A percentile compares a stretch with the other conserved stretches of the same genome.
phyloP scores from a whole-genome alignment of 2,113 vertebrate genomes.

The Paramormyrops kingsleyae region DNA sequence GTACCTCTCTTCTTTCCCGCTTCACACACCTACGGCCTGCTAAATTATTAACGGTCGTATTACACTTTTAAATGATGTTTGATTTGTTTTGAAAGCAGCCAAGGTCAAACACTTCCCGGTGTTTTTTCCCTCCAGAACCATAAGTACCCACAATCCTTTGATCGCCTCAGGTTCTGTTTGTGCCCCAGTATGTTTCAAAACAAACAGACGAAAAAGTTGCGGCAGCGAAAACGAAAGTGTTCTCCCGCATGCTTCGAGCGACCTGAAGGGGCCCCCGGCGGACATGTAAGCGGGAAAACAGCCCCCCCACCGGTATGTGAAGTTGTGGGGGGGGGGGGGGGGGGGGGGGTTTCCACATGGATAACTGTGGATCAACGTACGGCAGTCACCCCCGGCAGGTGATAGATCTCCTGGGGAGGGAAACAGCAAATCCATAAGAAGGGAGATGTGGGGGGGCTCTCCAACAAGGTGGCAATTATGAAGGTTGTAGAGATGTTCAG shows the following conservation, averaged over 20 bases:
- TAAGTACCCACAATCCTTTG: not conserved
- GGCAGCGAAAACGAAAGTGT: not conserved
- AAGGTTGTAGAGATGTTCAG: not conserved
- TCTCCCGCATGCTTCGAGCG: not conserved
- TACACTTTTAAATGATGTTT: conserved; percentile 5
- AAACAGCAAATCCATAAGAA: not conserved
- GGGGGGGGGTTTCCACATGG: not conserved
- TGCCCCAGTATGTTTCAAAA: not conserved
- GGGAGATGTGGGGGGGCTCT: not conserved
- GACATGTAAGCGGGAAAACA: not conserved
- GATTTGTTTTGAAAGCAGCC: conserved; percentile 6
- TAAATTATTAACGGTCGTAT: conserved; percentile 1
- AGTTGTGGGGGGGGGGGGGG: not conserved
- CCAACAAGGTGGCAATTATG: not conserved
- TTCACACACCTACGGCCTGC: not conserved
- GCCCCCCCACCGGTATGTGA: not conserved
- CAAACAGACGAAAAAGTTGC: not conserved
- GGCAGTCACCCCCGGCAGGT: not conserved
- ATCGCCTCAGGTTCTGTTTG: not conserved
- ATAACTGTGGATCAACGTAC: not conserved
- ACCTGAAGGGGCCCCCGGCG: not conserved
- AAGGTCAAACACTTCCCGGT: not conserved
- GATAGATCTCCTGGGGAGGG: not conserved
- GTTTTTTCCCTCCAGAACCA: not conserved
- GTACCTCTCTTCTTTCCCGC: not conserved